A percentile compares a stretch with the other conserved stretches of the same genome.
Evolutionary conservation across 2,113 vertebrate genomes (phyloP).

Genomic region (Sebastes fasciatus): DNA sequence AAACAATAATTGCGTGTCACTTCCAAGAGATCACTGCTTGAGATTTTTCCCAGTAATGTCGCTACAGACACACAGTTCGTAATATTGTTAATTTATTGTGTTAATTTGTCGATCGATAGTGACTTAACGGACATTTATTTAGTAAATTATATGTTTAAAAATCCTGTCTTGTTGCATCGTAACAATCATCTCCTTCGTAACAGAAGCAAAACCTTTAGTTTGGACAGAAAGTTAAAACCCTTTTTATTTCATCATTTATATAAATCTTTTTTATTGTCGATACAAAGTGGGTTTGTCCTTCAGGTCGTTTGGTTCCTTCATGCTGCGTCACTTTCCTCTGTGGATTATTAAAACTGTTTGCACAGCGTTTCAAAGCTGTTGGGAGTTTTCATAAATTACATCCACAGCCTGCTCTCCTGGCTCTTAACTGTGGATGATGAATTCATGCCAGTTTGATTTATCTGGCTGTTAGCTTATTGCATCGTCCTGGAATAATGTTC

Average conservation of each 20-base stretch:
- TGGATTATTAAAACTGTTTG: slow-evolving; percentile 31
- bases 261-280: not conserved
- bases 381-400: slow-evolving; percentile 44
- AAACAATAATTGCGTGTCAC: too few species aligned
- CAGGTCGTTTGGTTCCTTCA: not conserved
- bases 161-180: not conserved
- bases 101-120: too few species aligned
- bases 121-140: too few species aligned
- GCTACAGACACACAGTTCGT: too few species aligned
- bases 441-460: slow-evolving; percentile 52
- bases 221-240: slow-evolving; percentile 6
- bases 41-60: too few species aligned
- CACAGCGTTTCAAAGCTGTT: slow-evolving; percentile 17
- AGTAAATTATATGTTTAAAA: too few species aligned
- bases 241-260: not conserved
- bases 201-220: slow-evolving; percentile 7
- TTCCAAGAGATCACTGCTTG: too few species aligned
- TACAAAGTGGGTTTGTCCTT: slow-evolving; percentile 8
- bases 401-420: slow-evolving; percentile 1
- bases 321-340: slow-evolving; percentile 16
- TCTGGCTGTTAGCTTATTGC: slow-evolving; percentile 63
- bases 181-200: not conserved
- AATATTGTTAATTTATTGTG: too few species aligned
- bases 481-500: slow-evolving; percentile 27
- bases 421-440: slow-evolving; percentile 26